These are phyloP conservation scores for Ambastaia sidthimunki DNA, from an alignment of 2,797 vertebrate species.

Conservation along the genomic window DNA sequence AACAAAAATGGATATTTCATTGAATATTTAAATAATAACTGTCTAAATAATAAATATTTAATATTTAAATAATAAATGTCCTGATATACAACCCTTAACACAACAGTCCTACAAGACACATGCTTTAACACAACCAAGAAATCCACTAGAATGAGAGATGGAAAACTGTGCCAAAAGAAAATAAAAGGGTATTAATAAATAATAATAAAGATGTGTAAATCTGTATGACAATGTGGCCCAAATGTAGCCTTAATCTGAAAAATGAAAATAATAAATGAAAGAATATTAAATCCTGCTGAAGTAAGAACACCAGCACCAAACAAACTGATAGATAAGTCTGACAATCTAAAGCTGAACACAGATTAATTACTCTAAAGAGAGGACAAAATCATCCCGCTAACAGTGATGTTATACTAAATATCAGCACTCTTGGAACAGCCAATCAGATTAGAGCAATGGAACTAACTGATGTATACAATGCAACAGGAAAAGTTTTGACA, in stretches of 20 bases:
- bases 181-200: too few species aligned
- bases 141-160: slow-evolving; percentile 15
- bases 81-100: slow-evolving; percentile 45
- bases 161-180: slow-evolving; percentile 28
- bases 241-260: neutral
- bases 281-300: too few species aligned
- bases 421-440: neutral
- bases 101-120: slow-evolving; percentile 36
- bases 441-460: too few species aligned
- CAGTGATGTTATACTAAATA: neutral
- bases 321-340: neutral
- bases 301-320: too few species aligned
- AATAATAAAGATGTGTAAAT: too few species aligned
- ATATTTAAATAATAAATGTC: too few species aligned
- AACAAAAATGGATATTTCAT: neutral
- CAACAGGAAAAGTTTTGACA: slow-evolving; percentile 6
- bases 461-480: neutral
- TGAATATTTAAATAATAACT: slow-evolving; percentile 3
- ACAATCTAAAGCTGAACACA: neutral
- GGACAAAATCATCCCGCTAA: neutral
- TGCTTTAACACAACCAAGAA: slow-evolving; percentile 24
- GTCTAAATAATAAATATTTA: too few species aligned
- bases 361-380: neutral
- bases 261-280: neutral
- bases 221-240: neutral